Percentiles rank a stretch among this genome's conserved stretches.
phyloP scores from a whole-genome alignment of 2,113 vertebrate species.

The Gallinago undulata region DNA sequence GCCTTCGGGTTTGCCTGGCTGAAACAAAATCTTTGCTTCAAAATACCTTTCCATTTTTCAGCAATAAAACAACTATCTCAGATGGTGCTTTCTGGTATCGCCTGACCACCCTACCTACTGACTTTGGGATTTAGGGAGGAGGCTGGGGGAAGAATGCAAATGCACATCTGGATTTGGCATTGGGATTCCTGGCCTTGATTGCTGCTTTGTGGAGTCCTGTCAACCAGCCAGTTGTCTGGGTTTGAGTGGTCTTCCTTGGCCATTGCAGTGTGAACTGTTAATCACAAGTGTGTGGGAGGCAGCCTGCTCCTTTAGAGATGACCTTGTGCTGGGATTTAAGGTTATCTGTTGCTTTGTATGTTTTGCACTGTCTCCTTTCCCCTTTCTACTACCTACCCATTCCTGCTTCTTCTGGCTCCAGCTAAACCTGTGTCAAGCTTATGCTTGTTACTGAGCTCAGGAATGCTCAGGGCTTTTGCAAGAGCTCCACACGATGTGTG shows the following conservation, averaged over 20 bases:
- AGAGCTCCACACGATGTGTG: neutral
- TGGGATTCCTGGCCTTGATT: neutral
- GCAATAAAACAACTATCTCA: neutral
- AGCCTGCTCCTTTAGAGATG: neutral
- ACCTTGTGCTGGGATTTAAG: neutral
- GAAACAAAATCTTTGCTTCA: neutral
- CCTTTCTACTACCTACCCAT: neutral
- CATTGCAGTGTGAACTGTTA: accelerated
- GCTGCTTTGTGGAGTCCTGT: neutral
- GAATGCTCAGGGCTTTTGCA: neutral
- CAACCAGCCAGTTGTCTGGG: neutral
- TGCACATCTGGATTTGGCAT: neutral
- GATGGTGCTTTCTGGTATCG: neutral
- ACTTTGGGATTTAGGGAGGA: neutral
- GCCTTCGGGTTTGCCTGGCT: neutral
- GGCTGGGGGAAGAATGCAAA: neutral
- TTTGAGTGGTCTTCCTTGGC: neutral
- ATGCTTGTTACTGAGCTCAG: neutral
- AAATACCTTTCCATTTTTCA: neutral
- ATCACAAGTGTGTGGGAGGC: neutral
- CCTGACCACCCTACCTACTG: neutral
- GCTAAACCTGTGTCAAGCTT: neutral
- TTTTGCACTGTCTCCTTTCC: neutral
- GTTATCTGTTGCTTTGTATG: neutral
- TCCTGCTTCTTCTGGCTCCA: neutral